phyloP scores from a whole-genome alignment of 2,797 vertebrate genomes.

The Microctenopoma stevenorrisi region DNA sequence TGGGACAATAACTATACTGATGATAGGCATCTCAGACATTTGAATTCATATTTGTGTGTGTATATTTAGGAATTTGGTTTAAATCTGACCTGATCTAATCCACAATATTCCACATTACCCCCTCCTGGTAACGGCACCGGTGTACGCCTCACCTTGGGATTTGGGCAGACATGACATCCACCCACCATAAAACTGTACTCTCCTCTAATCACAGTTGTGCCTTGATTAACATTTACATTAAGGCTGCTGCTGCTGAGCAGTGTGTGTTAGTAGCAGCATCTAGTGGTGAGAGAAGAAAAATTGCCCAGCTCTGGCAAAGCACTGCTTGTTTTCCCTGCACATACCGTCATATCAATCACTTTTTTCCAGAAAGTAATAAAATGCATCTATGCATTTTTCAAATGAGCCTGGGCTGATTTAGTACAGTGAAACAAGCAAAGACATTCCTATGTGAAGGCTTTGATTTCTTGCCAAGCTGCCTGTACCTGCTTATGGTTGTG shows the following conservation, averaged over 20 bases:
- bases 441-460: background rate
- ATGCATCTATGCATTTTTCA: background rate
- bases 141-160: background rate
- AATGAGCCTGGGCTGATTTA: background rate
- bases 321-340: background rate
- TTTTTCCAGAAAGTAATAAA: background rate
- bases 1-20: too few species aligned
- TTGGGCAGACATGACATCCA: background rate
- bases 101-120: background rate
- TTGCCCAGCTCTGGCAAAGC: background rate
- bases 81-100: background rate
- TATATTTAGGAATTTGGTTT: background rate
- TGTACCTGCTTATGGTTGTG: constrained; percentile 5
- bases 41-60: background rate
- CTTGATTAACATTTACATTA: constrained; percentile 8
- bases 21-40: too few species aligned
- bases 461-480: background rate
- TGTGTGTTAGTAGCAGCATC: constrained; percentile 56
- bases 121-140: too few species aligned
- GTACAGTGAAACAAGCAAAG: constrained; percentile 1
- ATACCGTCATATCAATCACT: background rate
- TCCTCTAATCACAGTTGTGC: background rate
- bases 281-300: constrained; percentile 49
- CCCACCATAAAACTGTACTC: background rate
- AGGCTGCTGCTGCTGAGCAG: background rate